Conservation (phyloP, 2,797 vertebrate species). For the Ibycter americanus region DNA sequence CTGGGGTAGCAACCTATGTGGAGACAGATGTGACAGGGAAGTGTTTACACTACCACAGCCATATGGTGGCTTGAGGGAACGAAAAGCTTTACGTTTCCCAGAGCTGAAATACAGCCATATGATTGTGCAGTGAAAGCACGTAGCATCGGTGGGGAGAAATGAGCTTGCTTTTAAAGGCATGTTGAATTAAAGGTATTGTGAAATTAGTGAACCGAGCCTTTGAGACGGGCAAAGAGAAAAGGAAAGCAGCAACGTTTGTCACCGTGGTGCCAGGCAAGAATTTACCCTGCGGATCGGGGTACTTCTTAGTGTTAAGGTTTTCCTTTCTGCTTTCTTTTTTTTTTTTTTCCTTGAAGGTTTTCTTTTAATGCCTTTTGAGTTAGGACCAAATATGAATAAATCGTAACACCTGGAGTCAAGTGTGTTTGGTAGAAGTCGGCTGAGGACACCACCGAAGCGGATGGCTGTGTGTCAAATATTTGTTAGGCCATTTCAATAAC, state of each 20-base stretch:
- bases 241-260: neutral
- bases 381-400: neutral
- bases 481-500: neutral
- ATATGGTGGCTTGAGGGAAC: neutral
- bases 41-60: neutral
- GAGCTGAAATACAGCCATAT: neutral
- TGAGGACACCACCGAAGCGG: neutral
- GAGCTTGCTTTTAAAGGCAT: neutral
- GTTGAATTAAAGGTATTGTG: neutral
- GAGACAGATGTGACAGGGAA: neutral
- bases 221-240: neutral
- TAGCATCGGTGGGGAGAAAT: neutral
- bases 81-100: neutral
- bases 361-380: neutral
- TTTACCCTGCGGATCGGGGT: too few relatives aligned
- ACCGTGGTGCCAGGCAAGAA: rapidly evolving
- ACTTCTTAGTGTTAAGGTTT: neutral
- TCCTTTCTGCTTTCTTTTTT: neutral
- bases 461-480: neutral
- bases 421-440: neutral
- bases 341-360: neutral
- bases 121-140: neutral
- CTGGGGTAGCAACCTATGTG: neutral
- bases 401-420: neutral
- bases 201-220: neutral